phyloP scores from a whole-genome alignment of 2,888 invertebrate genomes.

The Elmis aenea region DNA sequence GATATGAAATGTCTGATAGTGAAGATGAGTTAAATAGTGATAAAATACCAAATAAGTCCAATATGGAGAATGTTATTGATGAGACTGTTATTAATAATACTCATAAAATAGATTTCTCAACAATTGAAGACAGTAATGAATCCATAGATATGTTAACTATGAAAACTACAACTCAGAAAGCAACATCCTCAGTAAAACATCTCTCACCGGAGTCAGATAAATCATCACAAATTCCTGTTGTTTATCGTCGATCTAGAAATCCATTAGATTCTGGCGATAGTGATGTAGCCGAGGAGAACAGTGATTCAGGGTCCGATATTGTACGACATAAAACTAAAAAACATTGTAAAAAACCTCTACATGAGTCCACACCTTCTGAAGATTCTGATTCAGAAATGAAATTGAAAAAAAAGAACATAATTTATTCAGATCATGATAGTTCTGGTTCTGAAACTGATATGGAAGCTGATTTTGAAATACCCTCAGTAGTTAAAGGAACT shows the following conservation, averaged over 20 bases:
- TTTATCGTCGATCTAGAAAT: no score
- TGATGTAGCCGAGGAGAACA: slow-evolving; percentile 1
- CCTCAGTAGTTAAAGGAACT: background rate
- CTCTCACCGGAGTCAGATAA: slow-evolving; percentile 4
- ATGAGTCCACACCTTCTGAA: no score
- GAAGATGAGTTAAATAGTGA: no score
- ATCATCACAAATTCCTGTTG: no score
- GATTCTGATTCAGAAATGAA: slow-evolving; percentile 17
- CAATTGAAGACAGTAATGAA: slow-evolving; percentile 24
- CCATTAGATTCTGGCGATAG: slow-evolving; percentile 1
- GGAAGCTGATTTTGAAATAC: slow-evolving; percentile 14
- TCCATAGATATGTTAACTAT: slow-evolving; percentile 29
- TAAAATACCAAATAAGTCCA: slow-evolving; percentile 6
- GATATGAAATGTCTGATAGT: no score
- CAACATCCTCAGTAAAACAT: no score
- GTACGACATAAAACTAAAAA: background rate
- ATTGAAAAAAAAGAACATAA: slow-evolving; percentile 11
- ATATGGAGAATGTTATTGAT: slow-evolving; percentile 1
- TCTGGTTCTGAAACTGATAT: slow-evolving; percentile 28
- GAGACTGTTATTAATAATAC: background rate
- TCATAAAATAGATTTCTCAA: slow-evolving; percentile 3
- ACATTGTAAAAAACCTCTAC: background rate
- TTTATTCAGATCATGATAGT: slow-evolving; percentile 7
- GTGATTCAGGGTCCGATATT: slow-evolving; percentile 1
- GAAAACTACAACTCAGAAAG: no score